phyloP scores from a whole-genome alignment of 2,797 vertebrate genomes.

The Poeciliopsis gracilis region DNA sequence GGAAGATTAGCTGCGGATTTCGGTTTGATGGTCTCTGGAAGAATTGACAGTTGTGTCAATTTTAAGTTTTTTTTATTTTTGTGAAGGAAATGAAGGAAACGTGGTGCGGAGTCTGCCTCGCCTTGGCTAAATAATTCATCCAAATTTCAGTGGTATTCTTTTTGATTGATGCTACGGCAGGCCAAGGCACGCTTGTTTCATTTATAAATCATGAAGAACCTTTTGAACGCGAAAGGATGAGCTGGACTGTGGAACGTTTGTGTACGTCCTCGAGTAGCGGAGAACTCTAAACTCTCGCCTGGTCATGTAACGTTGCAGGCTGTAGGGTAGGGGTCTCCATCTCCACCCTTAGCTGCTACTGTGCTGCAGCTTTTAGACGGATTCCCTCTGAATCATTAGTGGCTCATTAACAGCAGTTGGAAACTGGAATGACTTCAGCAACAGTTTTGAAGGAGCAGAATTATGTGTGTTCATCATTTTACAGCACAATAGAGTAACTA shows the following conservation, averaged over 20 bases:
- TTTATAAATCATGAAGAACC: not conserved
- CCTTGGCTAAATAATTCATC: not conserved
- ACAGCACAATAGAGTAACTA: no score
- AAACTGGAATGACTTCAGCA: not conserved
- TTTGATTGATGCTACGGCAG: not conserved
- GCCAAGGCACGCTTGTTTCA: not conserved
- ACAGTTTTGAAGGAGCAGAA: not conserved
- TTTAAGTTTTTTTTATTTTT: not conserved
- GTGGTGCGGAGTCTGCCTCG: not conserved
- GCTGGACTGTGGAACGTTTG: not conserved
- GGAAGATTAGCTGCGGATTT: constrained; percentile 27
- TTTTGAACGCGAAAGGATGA: not conserved
- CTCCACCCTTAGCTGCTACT: not conserved
- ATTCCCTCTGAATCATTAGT: not conserved
- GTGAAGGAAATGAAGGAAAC: not conserved
- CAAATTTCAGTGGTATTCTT: not conserved
- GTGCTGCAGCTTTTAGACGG: not conserved
- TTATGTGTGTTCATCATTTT: no score
- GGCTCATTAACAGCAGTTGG: not conserved
- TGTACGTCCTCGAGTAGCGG: not conserved
- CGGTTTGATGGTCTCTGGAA: constrained; percentile 15
- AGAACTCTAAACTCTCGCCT: not conserved
- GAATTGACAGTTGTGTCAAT: constrained; percentile 5
- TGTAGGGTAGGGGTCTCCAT: not conserved
- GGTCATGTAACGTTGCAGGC: not conserved